Percentiles rank a stretch among this genome's conserved stretches.
These are phyloP conservation scores for Miichthys miiuy DNA, from an alignment of 2,797 vertebrate genomes.

Conservation along the genomic window DNA sequence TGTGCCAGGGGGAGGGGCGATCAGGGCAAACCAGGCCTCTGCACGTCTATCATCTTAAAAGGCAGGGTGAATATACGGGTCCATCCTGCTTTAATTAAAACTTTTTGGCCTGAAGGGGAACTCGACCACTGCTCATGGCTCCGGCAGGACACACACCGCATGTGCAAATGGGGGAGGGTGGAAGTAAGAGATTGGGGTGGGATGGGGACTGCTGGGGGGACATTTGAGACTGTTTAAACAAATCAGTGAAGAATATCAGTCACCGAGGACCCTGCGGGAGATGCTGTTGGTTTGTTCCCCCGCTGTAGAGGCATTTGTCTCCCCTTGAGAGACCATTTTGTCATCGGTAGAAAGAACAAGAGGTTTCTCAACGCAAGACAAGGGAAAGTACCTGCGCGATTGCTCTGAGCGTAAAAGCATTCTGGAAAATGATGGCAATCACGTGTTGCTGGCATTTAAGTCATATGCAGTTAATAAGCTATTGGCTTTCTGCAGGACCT, in stretches of 20 bases:
- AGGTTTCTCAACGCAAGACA: slow-evolving; percentile 9
- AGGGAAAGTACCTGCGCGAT: slow-evolving; percentile 34
- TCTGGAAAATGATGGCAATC: slow-evolving; percentile 47
- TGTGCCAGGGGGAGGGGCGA: slow-evolving; percentile 17
- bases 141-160: slow-evolving; percentile 64
- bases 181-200: slow-evolving; percentile 25
- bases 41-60: slow-evolving; percentile 57
- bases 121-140: slow-evolving; percentile 49
- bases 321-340: slow-evolving; percentile 53
- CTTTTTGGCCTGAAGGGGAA: slow-evolving; percentile 57
- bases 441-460: slow-evolving; percentile 37
- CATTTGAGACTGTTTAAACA: slow-evolving; percentile 85
- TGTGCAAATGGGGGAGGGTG: slow-evolving; percentile 49
- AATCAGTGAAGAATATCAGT: slow-evolving; percentile 82
- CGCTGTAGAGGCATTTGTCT: slow-evolving; percentile 71
- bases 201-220: slow-evolving; percentile 52
- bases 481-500: slow-evolving; percentile 62
- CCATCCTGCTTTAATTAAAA: slow-evolving; percentile 79
- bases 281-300: slow-evolving; percentile 70
- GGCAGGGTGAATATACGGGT: slow-evolving; percentile 24
- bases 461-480: slow-evolving; percentile 59
- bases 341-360: slow-evolving; percentile 9
- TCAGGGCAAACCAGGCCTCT: slow-evolving; percentile 7
- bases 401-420: slow-evolving; percentile 16
- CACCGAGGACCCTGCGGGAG: slow-evolving; percentile 68